A percentile compares a stretch with the other conserved stretches of the same genome.
These are phyloP conservation scores for Littorina saxatilis DNA, from an alignment of 1,140 invertebrate genomes.

Conservation along the genomic window DNA sequence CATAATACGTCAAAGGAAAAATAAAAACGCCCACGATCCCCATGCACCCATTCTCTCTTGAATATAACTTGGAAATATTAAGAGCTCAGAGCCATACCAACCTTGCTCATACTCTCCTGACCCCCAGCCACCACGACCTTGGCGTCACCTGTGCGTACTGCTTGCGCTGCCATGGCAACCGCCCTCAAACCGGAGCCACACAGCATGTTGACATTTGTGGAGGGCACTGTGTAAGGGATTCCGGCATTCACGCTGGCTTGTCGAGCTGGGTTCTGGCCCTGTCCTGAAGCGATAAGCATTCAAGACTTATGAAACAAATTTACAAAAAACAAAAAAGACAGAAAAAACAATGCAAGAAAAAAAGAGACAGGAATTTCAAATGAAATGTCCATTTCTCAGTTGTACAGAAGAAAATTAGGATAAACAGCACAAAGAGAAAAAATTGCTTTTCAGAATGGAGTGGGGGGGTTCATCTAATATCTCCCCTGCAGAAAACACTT, in stretches of 20 bases:
- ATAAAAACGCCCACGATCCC: too few species aligned
- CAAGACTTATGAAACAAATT: neutral
- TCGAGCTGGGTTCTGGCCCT: constrained; percentile 91
- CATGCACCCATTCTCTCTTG: too few species aligned
- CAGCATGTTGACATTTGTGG: constrained; percentile 88
- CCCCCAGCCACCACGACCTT: constrained; percentile 87
- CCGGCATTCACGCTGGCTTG: constrained; percentile 88
- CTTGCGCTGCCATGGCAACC: constrained; percentile 83
- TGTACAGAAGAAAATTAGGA: neutral
- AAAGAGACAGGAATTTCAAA: too few species aligned
- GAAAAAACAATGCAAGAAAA: too few species aligned
- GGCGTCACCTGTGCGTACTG: constrained; percentile 84
- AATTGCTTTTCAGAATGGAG: neutral
- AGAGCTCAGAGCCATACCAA: too few species aligned
- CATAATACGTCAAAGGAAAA: too few species aligned
- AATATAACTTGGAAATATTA: too few species aligned
- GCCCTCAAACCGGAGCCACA: constrained; percentile 92
- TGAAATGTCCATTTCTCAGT: neutral
- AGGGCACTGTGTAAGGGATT: constrained; percentile 84
- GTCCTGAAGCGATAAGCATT: constrained; percentile 73
- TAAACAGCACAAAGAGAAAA: neutral
- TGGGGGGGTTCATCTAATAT: neutral
- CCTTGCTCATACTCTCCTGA: constrained; percentile 89
- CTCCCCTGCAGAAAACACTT: neutral
- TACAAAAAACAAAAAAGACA: neutral